Base-by-base conservation (phyloP, 2,888 invertebrate genomes). In the Campoplex capitator region DNA sequence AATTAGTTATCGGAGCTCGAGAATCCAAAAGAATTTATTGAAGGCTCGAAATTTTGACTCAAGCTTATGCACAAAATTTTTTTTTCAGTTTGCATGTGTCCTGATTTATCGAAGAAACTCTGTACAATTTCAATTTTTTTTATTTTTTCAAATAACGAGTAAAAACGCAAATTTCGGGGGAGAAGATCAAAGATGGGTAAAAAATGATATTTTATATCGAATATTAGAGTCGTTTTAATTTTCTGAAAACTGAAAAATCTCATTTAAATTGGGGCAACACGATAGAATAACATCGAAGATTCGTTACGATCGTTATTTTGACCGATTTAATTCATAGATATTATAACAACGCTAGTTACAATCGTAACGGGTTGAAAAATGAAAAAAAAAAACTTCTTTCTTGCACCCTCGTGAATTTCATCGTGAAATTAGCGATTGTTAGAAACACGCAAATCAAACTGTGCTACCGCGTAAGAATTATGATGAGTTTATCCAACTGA, bases 361-460 rank as follows among this genome's bases (percentile, higher is more conserved):
- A 65, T 78, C 68, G 38, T 42, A 65, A 75, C 71, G 18, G 13
- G n/a, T 18, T 13, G 71, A 13, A 38, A 45, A 51, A 45, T 35
- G 51, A 54, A 85, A 45, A 68, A 67, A 68, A 88, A 48, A 32
- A 51, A 58, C n/a, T 3, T 42, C 74, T 58, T 58, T 35, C 58
- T 65, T 78, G n/a, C 83, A 83, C 83, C 83, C 23, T 62, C 83
- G 75, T 83, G 76, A 87, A 71, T 88, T 88, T 88, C 81, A 88
- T 80, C 83, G 83, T 83, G 83, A 88, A 88, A 88, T 83, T 65
- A 48, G 84, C 65, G 32, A 38, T 3, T 38, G 38, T 6, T 0
- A 81, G 45, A 77, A 16, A 23, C 42, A 62, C 32, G 7, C 48
- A 45, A 32, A 48, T 16, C 48, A 45, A 32, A 48, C 7, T 70